Conservation (phyloP, 1,140 invertebrate genomes). For the Plectrocnemia conspersa region DNA sequence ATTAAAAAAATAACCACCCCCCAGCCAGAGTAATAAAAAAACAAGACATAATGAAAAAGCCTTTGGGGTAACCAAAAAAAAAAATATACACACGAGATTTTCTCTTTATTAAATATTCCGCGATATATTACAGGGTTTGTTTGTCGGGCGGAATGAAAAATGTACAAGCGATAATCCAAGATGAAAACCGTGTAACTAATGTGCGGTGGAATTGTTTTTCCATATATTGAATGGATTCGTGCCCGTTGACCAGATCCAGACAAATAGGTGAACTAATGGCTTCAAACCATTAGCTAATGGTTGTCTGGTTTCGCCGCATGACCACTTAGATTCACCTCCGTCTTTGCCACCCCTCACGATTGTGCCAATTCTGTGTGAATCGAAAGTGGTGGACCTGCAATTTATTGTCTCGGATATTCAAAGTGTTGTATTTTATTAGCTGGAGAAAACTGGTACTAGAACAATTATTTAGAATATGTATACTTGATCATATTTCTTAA, state of each 20-base stretch:
- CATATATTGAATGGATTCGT: constrained; percentile 11
- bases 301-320: not conserved
- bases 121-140: too few relatives aligned
- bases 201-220: too few relatives aligned
- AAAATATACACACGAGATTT: too few relatives aligned
- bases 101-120: too few relatives aligned
- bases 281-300: constrained; percentile 15
- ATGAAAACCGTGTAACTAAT: too few relatives aligned
- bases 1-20: too few relatives aligned
- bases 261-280: constrained; percentile 5
- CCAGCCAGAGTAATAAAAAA: too few relatives aligned
- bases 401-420: not conserved
- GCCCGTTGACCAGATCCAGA: constrained; percentile 5
- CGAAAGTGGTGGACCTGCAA: not conserved
- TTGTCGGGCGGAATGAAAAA: too few relatives aligned
- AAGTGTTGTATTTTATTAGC: not conserved
- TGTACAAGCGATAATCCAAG: too few relatives aligned
- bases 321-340: constrained; percentile 4
- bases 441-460: not conserved
- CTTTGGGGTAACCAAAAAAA: too few relatives aligned
- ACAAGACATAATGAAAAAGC: too few relatives aligned
- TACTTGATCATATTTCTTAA: not conserved
- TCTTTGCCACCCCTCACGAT: not conserved
- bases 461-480: not conserved
- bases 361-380: not conserved